Percentiles rank a stretch among this genome's conserved stretches.
Conservation (phyloP, 2,113 vertebrate species). For the Cebidichthys violaceus region DNA sequence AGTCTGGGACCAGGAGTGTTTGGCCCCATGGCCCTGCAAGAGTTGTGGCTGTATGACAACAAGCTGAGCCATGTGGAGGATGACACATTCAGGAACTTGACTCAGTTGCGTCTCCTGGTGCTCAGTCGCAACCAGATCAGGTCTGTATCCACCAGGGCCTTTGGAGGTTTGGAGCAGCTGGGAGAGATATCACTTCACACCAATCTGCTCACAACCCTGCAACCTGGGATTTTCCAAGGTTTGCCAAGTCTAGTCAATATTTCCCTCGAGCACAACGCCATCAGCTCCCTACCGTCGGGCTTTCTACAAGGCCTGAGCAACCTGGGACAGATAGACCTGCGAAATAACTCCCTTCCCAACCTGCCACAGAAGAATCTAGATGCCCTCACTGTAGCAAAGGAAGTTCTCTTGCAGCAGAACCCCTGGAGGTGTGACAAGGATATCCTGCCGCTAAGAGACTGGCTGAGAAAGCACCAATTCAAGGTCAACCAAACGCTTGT, state of each 20-base stretch:
- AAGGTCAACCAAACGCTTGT: conserved; percentile 82
- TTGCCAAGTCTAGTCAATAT: conserved; percentile 88
- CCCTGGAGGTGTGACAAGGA: conserved; percentile 91
- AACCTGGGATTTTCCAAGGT: conserved; percentile 80
- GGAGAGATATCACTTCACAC: conserved; percentile 90
- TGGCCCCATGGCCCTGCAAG: conserved; percentile 84
- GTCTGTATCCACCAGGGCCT: conserved; percentile 81
- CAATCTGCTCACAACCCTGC: conserved; percentile 84
- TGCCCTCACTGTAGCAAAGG: conserved; percentile 76
- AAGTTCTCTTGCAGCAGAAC: conserved; percentile 88
- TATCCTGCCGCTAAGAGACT: conserved; percentile 87
- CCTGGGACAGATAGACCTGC: conserved; percentile 86
- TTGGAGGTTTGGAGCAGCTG: conserved; percentile 86
- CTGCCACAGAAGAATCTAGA: conserved; percentile 85
- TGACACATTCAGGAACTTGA: conserved; percentile 87
- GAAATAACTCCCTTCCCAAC: conserved; percentile 87
- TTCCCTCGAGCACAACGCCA: conserved; percentile 90
- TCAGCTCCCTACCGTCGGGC: conserved; percentile 81
- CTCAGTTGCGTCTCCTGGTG: conserved; percentile 86
- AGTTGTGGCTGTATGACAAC: conserved; percentile 95
- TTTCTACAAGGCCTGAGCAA: conserved; percentile 82
- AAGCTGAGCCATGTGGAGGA: conserved; percentile 84
- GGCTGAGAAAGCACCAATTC: conserved; percentile 83
- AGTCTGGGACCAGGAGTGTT: conserved; percentile 85
- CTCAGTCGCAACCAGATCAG: conserved; percentile 90